phyloP scores from a whole-genome alignment of 1,140 invertebrate genomes.

The Grapholita molesta region DNA sequence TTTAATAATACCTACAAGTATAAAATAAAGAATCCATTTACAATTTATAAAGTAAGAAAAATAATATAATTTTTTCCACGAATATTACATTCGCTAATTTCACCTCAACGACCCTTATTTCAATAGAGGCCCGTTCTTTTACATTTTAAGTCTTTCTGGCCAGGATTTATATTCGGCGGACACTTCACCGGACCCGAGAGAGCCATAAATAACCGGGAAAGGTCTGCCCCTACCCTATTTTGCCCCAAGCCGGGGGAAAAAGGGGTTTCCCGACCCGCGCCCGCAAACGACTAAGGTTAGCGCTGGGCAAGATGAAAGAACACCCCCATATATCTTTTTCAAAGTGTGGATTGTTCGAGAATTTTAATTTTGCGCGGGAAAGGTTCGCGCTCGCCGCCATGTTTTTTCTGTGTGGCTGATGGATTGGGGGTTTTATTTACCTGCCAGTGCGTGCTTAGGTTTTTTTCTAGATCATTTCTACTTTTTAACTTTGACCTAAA shows the following conservation, averaged over 20 bases:
- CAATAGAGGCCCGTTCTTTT: constrained; percentile 49
- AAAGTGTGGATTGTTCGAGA: constrained; percentile 72
- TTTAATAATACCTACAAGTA: background rate
- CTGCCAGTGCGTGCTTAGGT: background rate
- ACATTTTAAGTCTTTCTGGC: constrained; percentile 56
- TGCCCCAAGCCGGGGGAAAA: constrained; percentile 21
- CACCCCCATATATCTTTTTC: constrained; percentile 74
- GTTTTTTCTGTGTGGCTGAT: background rate
- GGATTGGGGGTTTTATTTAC: constrained; percentile 16
- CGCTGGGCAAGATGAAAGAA: constrained; percentile 71
- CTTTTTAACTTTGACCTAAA: too few species aligned
- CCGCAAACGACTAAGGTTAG: constrained; percentile 70
- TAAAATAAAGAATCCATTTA: background rate
- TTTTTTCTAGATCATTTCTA: too few species aligned
- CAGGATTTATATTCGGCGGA: constrained; percentile 70
- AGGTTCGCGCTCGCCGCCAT: constrained; percentile 28
- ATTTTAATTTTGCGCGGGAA: constrained; percentile 72
- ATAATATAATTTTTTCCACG: background rate
- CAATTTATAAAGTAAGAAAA: background rate
- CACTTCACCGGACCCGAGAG: constrained; percentile 68
- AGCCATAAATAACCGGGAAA: constrained; percentile 65
- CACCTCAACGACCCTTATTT: constrained; percentile 21
- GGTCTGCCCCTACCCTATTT: constrained; percentile 40
- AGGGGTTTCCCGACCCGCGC: constrained; percentile 21
- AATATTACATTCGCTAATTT: constrained; percentile 13